phyloP scores from a whole-genome alignment of 1,140 invertebrate species.

The Nebria ingens region DNA sequence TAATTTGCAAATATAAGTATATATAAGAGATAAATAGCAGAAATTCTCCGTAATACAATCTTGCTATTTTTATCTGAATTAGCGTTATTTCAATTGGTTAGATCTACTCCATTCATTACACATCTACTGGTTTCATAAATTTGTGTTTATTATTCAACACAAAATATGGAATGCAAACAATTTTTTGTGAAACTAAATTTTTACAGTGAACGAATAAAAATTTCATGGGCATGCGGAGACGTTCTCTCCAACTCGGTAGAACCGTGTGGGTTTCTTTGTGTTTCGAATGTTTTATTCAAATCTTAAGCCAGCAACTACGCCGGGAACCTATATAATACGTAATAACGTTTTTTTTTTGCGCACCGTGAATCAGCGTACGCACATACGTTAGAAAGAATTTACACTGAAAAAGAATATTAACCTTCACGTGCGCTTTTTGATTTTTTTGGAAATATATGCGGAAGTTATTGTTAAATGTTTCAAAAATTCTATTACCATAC shows the following conservation, averaged over 20 bases:
- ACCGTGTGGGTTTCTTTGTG: constrained; percentile 2
- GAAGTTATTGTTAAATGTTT: too few relatives aligned
- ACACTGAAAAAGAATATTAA: too few relatives aligned
- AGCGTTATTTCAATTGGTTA: too few relatives aligned
- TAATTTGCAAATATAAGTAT: too few relatives aligned
- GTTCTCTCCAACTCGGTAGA: neutral
- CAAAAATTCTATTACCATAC: too few relatives aligned
- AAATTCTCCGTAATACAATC: neutral
- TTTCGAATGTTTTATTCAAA: constrained; percentile 8
- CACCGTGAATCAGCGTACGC: neutral
- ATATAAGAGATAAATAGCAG: too few relatives aligned
- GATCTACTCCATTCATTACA: constrained; percentile 1
- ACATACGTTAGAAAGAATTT: too few relatives aligned
- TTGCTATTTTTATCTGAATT: neutral
- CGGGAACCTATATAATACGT: neutral
- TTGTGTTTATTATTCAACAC: constrained; percentile 8
- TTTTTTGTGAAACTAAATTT: constrained; percentile 1
- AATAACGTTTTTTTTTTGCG: neutral
- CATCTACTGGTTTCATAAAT: neutral
- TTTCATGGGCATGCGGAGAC: constrained; percentile 1
- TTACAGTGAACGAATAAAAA: constrained; percentile 8
- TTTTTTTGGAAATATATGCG: too few relatives aligned
- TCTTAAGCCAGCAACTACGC: neutral
- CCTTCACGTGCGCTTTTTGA: too few relatives aligned
- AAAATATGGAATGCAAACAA: constrained; percentile 7